phyloP scores from a whole-genome alignment of 2,888 invertebrate species.

The Bembecia ichneumoniformis region DNA sequence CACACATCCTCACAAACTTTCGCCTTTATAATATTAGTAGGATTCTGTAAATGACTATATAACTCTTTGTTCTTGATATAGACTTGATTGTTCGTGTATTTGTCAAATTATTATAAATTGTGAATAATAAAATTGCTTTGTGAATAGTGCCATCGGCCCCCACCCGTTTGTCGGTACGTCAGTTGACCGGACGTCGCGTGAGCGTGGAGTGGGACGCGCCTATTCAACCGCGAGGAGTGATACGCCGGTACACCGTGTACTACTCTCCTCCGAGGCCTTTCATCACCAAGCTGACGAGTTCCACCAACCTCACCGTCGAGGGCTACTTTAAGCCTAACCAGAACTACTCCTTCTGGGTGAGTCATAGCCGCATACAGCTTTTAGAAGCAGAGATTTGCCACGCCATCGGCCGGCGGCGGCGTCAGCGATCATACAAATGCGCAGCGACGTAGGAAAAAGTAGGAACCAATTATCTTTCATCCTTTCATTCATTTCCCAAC shows the following conservation, averaged over 20 bases:
- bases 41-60: too few species aligned
- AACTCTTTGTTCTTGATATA: too few species aligned
- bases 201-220: constrained; percentile 81
- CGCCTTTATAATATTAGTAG: too few species aligned
- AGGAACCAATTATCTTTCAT: too few species aligned
- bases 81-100: too few species aligned
- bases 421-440: too few species aligned
- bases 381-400: background rate
- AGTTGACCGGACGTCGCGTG: constrained; percentile 75
- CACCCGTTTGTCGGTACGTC: constrained; percentile 74
- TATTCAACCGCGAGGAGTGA: constrained; percentile 72
- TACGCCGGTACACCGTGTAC: constrained; percentile 75
- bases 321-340: constrained; percentile 67
- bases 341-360: constrained; percentile 82
- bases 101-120: too few species aligned
- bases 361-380: constrained; percentile 14
- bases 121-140: too few species aligned
- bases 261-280: constrained; percentile 79
- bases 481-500: too few species aligned
- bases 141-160: constrained; percentile 77
- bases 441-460: too few species aligned
- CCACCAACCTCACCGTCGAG: constrained; percentile 68
- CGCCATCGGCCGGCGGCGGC: too few species aligned
- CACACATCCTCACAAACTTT: too few species aligned
- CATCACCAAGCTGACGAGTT: constrained; percentile 43